A percentile compares a stretch with the other conserved stretches of the same genome.
These are phyloP conservation scores for Ditula angustiorana DNA, from an alignment of 2,888 invertebrate genomes.

Conservation along the genomic window DNA sequence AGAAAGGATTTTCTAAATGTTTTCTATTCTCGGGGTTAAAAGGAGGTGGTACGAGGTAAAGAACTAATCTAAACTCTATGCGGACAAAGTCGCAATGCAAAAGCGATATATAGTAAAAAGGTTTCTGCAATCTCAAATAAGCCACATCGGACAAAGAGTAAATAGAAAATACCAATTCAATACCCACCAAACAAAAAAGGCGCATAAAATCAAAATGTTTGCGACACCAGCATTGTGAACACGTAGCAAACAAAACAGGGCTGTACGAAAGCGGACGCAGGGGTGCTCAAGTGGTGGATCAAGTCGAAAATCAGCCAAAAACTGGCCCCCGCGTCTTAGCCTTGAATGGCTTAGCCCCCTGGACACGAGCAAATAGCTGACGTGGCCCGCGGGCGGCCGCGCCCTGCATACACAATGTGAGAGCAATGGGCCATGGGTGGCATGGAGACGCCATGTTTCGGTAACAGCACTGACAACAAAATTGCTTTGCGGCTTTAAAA, in stretches of 20 bases:
- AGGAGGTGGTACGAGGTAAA: too few relatives aligned
- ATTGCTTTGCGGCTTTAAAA: too few relatives aligned
- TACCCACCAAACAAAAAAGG: conserved; percentile 15
- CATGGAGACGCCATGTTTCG: conserved; percentile 53
- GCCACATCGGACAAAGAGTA: conserved; percentile 9
- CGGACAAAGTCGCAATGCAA: too few relatives aligned
- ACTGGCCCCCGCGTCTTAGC: conserved; percentile 82
- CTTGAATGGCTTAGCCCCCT: conserved; percentile 85
- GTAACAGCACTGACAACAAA: too few relatives aligned
- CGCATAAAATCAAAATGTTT: conserved; percentile 32
- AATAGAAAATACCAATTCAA: conserved; percentile 28
- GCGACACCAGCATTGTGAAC: conserved; percentile 33
- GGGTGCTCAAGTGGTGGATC: conserved; percentile 62
- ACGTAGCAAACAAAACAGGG: conserved; percentile 36
- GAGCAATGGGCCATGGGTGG: conserved; percentile 51
- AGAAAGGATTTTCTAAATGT: too few relatives aligned
- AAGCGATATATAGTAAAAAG: neutral
- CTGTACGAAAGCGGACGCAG: conserved; percentile 45
- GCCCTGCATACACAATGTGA: conserved; percentile 83
- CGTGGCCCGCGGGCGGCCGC: conserved; percentile 81
- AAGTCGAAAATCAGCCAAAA: conserved; percentile 79
- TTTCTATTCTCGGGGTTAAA: too few relatives aligned
- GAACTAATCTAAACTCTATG: too few relatives aligned
- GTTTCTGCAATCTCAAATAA: neutral
- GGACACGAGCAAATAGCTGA: conserved; percentile 85